These are phyloP conservation scores for Cygnus olor DNA, from an alignment of 2,797 vertebrate genomes.

Conservation along the genomic window DNA sequence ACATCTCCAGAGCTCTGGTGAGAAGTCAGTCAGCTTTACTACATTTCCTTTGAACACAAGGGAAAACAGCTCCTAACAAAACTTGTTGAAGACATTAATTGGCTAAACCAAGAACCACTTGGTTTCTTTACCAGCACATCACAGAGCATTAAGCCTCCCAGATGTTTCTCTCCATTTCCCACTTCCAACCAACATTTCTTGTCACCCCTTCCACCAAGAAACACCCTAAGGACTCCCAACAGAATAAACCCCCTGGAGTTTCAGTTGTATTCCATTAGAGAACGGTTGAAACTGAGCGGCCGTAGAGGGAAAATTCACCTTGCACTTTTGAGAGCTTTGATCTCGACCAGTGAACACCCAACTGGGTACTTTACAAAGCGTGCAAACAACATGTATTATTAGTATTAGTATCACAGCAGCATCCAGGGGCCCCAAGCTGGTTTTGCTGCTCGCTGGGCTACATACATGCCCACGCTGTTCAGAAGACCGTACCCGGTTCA, in stretches of 20 bases:
- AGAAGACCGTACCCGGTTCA: neutral
- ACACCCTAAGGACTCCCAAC: neutral
- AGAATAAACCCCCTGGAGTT: neutral
- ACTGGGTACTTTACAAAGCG: neutral
- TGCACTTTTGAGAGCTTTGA: neutral
- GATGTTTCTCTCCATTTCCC: neutral
- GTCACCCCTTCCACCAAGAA: neutral
- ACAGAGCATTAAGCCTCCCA: neutral
- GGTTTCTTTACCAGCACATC: neutral
- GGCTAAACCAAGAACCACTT: neutral
- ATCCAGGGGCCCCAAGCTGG: neutral
- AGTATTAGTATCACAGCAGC: neutral
- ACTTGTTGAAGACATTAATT: neutral
- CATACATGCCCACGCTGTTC: fast-evolving
- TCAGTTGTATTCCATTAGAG: neutral
- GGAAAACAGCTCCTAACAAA: neutral
- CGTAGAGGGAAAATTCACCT: neutral
- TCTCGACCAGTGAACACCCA: neutral
- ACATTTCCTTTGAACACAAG: neutral
- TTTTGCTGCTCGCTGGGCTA: neutral
- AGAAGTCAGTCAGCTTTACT: neutral
- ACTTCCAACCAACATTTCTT: neutral
- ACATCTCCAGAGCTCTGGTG: neutral
- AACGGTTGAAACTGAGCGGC: neutral
- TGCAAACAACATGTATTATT: neutral